phyloP scores from a whole-genome alignment of 2,888 invertebrate genomes.

The Athetis lepigone region DNA sequence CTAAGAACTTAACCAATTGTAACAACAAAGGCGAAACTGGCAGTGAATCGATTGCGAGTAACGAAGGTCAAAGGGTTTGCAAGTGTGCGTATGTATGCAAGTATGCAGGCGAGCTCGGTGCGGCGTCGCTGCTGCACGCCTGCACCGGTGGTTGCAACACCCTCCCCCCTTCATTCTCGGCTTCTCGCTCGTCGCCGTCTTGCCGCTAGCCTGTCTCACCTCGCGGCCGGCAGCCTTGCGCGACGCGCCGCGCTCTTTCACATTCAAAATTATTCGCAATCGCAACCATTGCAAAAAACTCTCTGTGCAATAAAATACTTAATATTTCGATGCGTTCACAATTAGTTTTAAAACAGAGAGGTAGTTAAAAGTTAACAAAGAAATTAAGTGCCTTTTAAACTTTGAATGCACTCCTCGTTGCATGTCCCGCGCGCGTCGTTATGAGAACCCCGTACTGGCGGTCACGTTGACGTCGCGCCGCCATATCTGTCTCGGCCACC shows the following conservation, averaged over 20 bases:
- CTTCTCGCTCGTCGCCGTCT: conserved; percentile 90
- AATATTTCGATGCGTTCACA: conserved; percentile 82
- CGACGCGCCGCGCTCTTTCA: conserved; percentile 91
- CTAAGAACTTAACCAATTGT: conserved; percentile 74
- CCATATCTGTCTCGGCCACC: conserved; percentile 92
- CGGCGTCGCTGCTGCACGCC: conserved; percentile 90
- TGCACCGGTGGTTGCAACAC: conserved; percentile 90
- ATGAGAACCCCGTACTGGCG: conserved; percentile 94
- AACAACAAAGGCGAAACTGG: conserved; percentile 83
- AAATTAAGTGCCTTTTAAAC: conserved; percentile 86
- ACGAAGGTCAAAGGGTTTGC: conserved; percentile 88
- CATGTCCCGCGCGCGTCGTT: conserved; percentile 94
- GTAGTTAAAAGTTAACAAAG: conserved; percentile 77
- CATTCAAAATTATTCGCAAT: conserved; percentile 91
- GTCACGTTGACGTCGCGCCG: conserved; percentile 93
- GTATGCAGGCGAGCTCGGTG: conserved; percentile 90
- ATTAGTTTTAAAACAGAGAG: conserved; percentile 84
- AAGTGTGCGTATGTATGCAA: conserved; percentile 89
- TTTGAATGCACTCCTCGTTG: conserved; percentile 92
- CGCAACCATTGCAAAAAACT: conserved; percentile 90
- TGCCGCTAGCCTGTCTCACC: conserved; percentile 91
- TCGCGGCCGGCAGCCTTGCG: conserved; percentile 91
- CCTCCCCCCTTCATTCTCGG: conserved; percentile 90
- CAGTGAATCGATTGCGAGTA: conserved; percentile 87
- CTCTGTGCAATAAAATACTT: conserved; percentile 89